phyloP scores from a whole-genome alignment of 2,113 vertebrate genomes.

The Chelonoidis abingdonii region DNA sequence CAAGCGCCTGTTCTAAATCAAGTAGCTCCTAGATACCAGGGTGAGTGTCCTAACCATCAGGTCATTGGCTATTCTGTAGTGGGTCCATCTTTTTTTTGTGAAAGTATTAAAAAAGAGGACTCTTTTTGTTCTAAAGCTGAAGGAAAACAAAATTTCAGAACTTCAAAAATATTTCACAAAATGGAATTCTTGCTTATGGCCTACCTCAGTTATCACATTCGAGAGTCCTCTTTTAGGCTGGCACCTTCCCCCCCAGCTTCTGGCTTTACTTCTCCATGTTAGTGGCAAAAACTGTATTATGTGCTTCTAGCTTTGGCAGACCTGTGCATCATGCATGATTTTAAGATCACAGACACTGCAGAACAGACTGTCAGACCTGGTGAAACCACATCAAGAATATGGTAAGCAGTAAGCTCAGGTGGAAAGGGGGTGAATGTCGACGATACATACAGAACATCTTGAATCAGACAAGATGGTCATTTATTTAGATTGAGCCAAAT shows the following conservation, averaged over 20 bases:
- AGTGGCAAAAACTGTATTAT: not conserved
- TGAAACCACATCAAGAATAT: not conserved
- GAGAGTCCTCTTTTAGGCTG: not conserved
- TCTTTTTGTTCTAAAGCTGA: not conserved
- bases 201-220: not conserved
- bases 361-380: not conserved
- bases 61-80: not conserved
- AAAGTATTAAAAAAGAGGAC: not conserved
- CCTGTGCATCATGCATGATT: not conserved
- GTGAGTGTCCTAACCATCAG: not conserved
- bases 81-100: not conserved
- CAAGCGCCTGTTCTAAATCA: not conserved
- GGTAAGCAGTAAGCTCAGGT: not conserved
- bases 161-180: not conserved
- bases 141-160: not conserved
- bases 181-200: not conserved
- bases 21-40: not conserved
- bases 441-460: not conserved
- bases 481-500: slow-evolving; percentile 34
- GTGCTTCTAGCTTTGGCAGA: not conserved
- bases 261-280: not conserved
- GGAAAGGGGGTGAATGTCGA: not conserved
- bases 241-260: not conserved
- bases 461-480: not conserved
- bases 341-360: not conserved